phyloP scores from a whole-genome alignment of 2,113 vertebrate species.

The Pimephales promelas region DNA sequence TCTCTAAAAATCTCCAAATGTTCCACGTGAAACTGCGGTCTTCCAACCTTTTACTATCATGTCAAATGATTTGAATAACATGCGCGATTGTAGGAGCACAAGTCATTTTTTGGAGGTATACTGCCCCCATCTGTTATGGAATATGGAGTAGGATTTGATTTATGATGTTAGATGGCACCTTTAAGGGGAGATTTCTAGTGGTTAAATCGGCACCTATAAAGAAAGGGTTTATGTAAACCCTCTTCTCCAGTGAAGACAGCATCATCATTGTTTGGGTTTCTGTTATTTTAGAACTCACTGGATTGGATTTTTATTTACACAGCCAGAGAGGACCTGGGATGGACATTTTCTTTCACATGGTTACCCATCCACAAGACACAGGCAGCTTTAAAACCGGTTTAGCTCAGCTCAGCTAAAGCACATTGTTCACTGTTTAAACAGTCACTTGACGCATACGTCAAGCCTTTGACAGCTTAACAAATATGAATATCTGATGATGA shows the following conservation, averaged over 20 bases:
- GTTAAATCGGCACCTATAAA: neutral
- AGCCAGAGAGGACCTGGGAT: constrained; percentile 8
- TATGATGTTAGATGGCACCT: no score
- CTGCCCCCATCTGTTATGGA: no score
- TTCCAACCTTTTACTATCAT: no score
- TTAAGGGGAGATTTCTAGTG: neutral
- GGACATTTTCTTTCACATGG: constrained; percentile 64
- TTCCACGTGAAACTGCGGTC: no score
- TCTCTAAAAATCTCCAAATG: no score
- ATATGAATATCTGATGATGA: neutral
- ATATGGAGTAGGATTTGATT: no score
- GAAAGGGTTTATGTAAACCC: neutral
- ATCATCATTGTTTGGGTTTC: constrained; percentile 56
- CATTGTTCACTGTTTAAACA: neutral
- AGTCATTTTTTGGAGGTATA: no score
- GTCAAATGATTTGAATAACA: no score
- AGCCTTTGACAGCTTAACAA: neutral
- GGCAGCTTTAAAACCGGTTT: neutral
- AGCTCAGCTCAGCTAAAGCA: neutral
- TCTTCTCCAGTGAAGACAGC: neutral
- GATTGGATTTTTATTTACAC: constrained; percentile 43
- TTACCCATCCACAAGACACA: constrained; percentile 60
- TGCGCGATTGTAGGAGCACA: no score
- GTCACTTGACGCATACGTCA: neutral
- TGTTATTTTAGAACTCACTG: constrained; percentile 60